Base-by-base conservation (phyloP, 1,140 invertebrate species). In the Amyelois transitella region DNA sequence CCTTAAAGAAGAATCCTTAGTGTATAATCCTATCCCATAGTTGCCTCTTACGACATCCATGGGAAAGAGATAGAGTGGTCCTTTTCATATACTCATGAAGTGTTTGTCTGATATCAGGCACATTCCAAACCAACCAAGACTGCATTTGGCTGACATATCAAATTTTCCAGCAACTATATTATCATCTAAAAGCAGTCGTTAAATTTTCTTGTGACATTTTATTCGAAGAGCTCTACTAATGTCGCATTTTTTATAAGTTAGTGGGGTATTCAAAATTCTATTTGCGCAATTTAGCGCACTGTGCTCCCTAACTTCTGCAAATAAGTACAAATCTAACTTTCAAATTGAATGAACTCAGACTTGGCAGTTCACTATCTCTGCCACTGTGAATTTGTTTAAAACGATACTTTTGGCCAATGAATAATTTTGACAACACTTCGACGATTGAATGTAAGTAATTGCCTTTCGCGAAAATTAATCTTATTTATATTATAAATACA, bases 241-340 rank as follows among this genome's bases (percentile, higher is more conserved):
- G 32, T 38, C 32, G 32, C 32, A 38, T 38, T 38, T 53, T 48
- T 58, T 24, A 44, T 54, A 52, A 58, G 53, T 62, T 62, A 58
- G 55, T 51, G 47, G 44, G 47, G 51, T 54, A 43, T 17, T 61
- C 53, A 65, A 58, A 53, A 61, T 58, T 58, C 55, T 61, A 53
- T 61, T 61, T 58, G 62, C 54, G 28, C 32, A 38, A 38, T 38
- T 38, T 38, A 14, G 32, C n/a, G 32, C 48, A 50, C 28, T 48
- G 44, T 49, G 25, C 51, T 43, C 18, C 20, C 55, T 28, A 65
- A 61, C 53, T 65, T 58, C 22, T 19, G 51, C 51, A 51, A 38
- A 47, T 44, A 55, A 58, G 32, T 50, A 58, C 45, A 58, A 53
- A 66, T 62, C 51, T 60, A 62, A 66, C 63, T 66, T 66, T 56